phyloP scores from a whole-genome alignment of 2,797 vertebrate genomes.

The Chlorospingus semifuscus region DNA sequence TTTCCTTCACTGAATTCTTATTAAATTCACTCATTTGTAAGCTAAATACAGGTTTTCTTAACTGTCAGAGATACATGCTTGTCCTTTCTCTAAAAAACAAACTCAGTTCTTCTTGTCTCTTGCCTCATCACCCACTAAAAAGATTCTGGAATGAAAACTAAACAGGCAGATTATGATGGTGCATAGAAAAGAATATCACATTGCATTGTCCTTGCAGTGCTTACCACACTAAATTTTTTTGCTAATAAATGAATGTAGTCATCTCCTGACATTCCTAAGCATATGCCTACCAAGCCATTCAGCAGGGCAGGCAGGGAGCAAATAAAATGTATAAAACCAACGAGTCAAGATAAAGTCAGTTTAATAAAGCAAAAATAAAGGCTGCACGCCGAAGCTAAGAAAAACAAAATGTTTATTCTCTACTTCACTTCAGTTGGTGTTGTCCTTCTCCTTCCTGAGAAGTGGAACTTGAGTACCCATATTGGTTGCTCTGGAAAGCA shows the following conservation, averaged over 20 bases:
- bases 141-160: not conserved
- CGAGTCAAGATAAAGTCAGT: not conserved
- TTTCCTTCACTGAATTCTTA: not conserved
- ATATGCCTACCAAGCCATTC: not conserved
- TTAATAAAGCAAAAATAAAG: not conserved
- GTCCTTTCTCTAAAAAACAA: not conserved
- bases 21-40: not conserved
- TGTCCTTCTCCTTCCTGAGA: not conserved
- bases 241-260: not conserved
- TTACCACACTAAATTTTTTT: not conserved
- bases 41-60: not conserved
- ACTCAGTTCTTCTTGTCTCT: not conserved
- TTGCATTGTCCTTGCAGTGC: not conserved
- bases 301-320: not conserved
- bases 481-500: not conserved
- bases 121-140: not conserved
- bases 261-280: not conserved
- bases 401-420: not conserved
- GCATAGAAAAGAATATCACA: not conserved
- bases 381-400: accelerated
- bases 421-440: not conserved
- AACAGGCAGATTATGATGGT: not conserved
- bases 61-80: not conserved
- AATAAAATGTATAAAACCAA: not conserved
- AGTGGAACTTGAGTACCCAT: accelerated